phyloP scores from a whole-genome alignment of 2,888 invertebrate genomes.

The Lagria hirta region DNA sequence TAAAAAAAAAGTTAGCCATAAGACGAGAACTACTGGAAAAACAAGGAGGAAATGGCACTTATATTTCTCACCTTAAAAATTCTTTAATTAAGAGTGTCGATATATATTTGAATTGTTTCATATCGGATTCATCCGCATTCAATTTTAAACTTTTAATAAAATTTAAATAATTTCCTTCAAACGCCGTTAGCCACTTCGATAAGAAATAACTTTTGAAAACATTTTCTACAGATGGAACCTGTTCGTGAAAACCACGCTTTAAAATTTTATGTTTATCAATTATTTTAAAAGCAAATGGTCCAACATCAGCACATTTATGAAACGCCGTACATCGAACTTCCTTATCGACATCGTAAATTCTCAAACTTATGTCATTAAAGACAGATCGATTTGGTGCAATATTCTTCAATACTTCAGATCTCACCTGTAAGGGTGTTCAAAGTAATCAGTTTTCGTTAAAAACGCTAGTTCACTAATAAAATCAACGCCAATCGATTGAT shows the following conservation, averaged over 20 bases:
- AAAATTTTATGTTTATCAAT: conserved; percentile 65
- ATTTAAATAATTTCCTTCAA: conserved; percentile 67
- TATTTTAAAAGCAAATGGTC: conserved; percentile 57
- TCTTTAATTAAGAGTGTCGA: conserved; percentile 57
- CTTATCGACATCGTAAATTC: conserved; percentile 76
- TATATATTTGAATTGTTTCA: conserved; percentile 60
- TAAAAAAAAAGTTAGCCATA: conserved; percentile 35
- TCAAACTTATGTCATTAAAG: conserved; percentile 55
- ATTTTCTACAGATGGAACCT: conserved; percentile 56
- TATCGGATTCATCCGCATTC: conserved; percentile 65
- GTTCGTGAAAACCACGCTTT: conserved; percentile 65
- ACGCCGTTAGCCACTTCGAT: conserved; percentile 75
- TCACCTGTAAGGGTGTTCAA: too few relatives aligned
- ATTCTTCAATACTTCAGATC: too few relatives aligned
- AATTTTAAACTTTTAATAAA: conserved; percentile 73
- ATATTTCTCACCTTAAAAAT: conserved; percentile 59
- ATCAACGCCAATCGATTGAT: too few relatives aligned
- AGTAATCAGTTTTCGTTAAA: too few relatives aligned
- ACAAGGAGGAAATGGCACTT: background rate
- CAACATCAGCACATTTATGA: conserved; percentile 36
- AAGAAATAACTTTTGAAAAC: conserved; percentile 59
- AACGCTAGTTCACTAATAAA: too few relatives aligned
- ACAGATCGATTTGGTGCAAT: conserved; percentile 37
- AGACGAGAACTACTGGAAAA: background rate
- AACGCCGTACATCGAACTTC: conserved; percentile 67